Evolutionary conservation across 2,113 vertebrate species (phyloP).

Genomic region (Trochalopteron elliotii): DNA sequence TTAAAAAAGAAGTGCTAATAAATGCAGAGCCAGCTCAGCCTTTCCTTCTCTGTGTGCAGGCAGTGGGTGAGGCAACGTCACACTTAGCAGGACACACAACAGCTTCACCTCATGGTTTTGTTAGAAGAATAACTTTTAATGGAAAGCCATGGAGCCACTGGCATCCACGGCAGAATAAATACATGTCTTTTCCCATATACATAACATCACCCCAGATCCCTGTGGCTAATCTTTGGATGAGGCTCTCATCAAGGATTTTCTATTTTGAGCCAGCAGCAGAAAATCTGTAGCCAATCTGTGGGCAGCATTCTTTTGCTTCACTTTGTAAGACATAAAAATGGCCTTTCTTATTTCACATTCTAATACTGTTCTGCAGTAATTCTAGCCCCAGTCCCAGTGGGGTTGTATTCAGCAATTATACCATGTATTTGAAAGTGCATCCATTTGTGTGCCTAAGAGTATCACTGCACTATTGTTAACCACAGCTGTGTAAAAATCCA

Average conservation of each 20-base stretch:
- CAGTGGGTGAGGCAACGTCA: background rate
- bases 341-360: background rate
- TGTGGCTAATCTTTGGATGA: background rate
- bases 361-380: background rate
- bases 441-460: background rate
- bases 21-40: background rate
- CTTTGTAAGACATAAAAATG: background rate
- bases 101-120: background rate
- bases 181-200: background rate
- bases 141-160: background rate
- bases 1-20: background rate
- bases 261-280: background rate
- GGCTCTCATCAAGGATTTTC: background rate
- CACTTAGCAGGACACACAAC: background rate
- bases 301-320: background rate
- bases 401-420: background rate
- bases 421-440: background rate
- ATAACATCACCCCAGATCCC: background rate
- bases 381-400: background rate
- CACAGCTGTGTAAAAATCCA: background rate
- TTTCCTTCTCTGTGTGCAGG: background rate
- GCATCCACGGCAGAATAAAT: background rate
- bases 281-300: background rate
- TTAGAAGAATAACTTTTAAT: background rate
- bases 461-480: background rate